A percentile compares a stretch with the other conserved stretches of the same genome.
Conservation (phyloP, 2,888 invertebrate species). For the Allygus modestus region DNA sequence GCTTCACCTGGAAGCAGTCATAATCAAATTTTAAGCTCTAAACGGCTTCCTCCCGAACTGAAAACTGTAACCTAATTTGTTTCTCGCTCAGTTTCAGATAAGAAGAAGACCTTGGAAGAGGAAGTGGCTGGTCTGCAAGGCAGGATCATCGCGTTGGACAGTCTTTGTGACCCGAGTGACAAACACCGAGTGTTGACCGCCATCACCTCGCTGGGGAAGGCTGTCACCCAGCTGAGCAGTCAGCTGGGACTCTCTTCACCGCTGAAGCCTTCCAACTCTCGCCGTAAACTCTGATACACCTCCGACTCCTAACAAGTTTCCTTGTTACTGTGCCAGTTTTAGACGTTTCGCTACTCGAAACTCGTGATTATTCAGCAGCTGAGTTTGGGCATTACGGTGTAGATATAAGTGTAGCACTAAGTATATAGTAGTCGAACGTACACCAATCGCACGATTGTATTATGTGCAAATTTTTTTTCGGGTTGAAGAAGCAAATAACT, state of each 20-base stretch:
- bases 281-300: neutral
- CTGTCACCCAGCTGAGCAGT: slow-evolving; percentile 23
- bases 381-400: neutral
- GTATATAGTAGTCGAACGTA: no score
- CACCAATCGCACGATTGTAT: no score
- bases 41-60: no score
- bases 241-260: slow-evolving; percentile 20
- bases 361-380: neutral
- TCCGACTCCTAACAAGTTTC: neutral
- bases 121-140: neutral
- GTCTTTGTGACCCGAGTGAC: neutral
- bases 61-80: no score
- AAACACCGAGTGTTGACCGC: neutral
- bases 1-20: no score
- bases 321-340: neutral
- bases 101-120: neutral
- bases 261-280: neutral
- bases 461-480: no score
- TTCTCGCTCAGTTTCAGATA: neutral
- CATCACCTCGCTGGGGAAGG: slow-evolving; percentile 11
- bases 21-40: no score
- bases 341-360: neutral
- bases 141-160: slow-evolving; percentile 12
- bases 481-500: neutral
- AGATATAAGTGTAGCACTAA: neutral